Conservation (phyloP, 2,113 vertebrate genomes). For the Lycocorax pyrrhopterus region DNA sequence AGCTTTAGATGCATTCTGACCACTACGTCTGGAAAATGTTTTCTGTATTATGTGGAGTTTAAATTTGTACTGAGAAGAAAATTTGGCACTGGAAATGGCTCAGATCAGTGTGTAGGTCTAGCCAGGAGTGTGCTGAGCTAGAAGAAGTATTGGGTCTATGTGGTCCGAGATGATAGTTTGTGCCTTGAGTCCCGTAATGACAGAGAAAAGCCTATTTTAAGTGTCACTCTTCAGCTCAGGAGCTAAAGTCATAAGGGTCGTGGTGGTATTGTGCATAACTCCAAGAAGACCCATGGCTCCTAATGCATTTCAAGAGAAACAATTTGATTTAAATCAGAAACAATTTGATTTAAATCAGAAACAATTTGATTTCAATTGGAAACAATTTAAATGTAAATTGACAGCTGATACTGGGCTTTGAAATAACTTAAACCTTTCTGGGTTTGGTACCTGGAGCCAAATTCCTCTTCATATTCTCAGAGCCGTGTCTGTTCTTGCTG, state of each 20-base stretch:
- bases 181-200: background rate
- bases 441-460: background rate
- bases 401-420: background rate
- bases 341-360: background rate
- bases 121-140: background rate
- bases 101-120: background rate
- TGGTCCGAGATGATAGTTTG: background rate
- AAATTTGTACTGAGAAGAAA: background rate
- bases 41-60: background rate
- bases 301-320: background rate
- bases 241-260: background rate
- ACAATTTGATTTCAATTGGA: background rate
- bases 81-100: background rate
- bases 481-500: fast-evolving
- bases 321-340: background rate
- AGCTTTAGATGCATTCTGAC: background rate
- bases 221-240: background rate
- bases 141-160: background rate
- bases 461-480: background rate
- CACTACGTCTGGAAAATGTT: background rate
- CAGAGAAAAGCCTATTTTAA: background rate
- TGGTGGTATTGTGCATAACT: background rate
- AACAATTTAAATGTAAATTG: background rate
- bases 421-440: background rate
- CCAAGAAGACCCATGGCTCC: background rate